A percentile compares a stretch with the other conserved stretches of the same genome.
Evolutionary conservation across 1,140 invertebrate species (phyloP).

Genomic region (Conopomorpha cramerella): DNA sequence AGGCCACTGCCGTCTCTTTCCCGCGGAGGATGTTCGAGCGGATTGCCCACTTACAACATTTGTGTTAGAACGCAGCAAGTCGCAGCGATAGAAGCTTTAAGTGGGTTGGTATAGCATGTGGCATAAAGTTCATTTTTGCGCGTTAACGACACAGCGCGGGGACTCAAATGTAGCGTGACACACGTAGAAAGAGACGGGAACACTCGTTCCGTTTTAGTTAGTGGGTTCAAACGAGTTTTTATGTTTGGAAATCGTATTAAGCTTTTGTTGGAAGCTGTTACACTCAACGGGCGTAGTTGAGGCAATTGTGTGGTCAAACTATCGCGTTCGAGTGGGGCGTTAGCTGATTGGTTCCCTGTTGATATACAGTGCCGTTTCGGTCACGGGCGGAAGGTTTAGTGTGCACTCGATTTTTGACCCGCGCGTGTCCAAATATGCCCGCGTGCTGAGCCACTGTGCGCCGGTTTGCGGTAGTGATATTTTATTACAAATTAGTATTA

Average conservation of each 20-base stretch:
- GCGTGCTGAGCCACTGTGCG: too few relatives aligned
- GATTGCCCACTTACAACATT: too few relatives aligned
- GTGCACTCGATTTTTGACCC: too few relatives aligned
- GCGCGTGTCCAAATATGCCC: too few relatives aligned
- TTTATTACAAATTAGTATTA: too few relatives aligned
- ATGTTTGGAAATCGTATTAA: constrained; percentile 60
- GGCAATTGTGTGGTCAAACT: constrained; percentile 55
- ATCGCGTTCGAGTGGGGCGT: constrained; percentile 51
- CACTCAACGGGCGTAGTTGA: constrained; percentile 56
- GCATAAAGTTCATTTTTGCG: too few relatives aligned
- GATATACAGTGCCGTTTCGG: constrained; percentile 55
- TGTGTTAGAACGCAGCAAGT: too few relatives aligned
- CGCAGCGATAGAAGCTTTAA: too few relatives aligned
- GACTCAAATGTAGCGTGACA: constrained; percentile 37
- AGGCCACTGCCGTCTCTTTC: too few relatives aligned
- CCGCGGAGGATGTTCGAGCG: too few relatives aligned
- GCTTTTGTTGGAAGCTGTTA: constrained; percentile 59
- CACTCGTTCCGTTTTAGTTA: constrained; percentile 47
- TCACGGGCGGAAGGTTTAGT: constrained; percentile 33
- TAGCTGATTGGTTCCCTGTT: constrained; percentile 56
- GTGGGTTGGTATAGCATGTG: too few relatives aligned
- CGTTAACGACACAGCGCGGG: constrained; percentile 13
- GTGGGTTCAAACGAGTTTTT: constrained; percentile 56
- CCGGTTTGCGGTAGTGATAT: too few relatives aligned
- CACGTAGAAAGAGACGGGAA: constrained; percentile 30